Evolutionary conservation across 2,113 vertebrate genomes (phyloP), one percentile per base, ranked within the genome.

Genomic region (Physeter macrocephalus): DNA sequence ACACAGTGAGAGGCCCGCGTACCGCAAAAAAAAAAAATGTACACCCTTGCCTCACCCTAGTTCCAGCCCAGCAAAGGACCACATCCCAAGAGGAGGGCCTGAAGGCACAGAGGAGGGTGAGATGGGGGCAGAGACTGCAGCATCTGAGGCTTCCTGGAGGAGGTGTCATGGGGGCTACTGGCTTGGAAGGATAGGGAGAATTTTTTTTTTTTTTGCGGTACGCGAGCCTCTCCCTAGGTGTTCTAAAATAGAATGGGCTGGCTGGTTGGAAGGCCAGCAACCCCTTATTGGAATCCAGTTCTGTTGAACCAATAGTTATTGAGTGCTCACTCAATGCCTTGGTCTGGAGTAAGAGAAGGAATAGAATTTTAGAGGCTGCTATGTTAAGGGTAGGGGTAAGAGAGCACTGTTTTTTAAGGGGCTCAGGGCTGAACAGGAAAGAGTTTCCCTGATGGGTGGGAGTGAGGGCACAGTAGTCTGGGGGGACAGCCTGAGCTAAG

Each of bases 191-290:
- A 29, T 3, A 67, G 43, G 54, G 49, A 86, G 41, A 41, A 83
- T 64, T 64, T 84, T 59, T 41, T 41, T 41, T 41, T 41, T 41
- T 41, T 41, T 41, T 41, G 39, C 39, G 39, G 39, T 41, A 41
- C 39, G 39, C 5, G 39, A 5, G 39, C 39, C 39, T 41, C 39
- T 41, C 39, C n/a, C n/a, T n/a, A n/a, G n/a, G 14, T 2, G 18
- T 95, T 97, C 95, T 94, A 72, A 85, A 88, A n/a, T 29, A 31
- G 96, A 97, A 97, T 13, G 34, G 39, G 14, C 39, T 11, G 39
- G 71, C 39, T 3, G 91, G 49, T 10, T 61, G 66, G 41, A 62
- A 64, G 85, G 84, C 14, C 12, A 39, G 5, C 21, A 21, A 6
- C 36, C 39, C 52, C 15, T 8, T 5, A 1, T 21, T 18, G 15